Percentiles rank a stretch among this genome's conserved stretches.
Evolutionary conservation across 2,113 vertebrate species (phyloP).

Genomic region (Podilymbus podiceps): DNA sequence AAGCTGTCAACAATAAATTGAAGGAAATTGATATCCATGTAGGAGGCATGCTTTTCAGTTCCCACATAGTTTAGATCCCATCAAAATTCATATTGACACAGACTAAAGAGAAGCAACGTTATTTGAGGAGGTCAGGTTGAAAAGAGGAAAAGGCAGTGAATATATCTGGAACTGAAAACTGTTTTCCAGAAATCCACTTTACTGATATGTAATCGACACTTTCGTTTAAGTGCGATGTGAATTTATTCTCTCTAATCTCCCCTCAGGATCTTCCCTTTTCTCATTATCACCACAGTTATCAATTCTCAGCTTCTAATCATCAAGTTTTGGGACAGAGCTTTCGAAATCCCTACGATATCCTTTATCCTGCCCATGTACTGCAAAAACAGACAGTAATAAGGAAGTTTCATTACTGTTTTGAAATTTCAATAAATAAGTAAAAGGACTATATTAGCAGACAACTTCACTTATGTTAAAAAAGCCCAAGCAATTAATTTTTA

Average conservation of each 20-base stretch:
- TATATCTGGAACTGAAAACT: background rate
- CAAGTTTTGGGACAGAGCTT: background rate
- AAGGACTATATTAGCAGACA: background rate
- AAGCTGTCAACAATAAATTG: background rate
- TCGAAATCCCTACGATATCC: background rate
- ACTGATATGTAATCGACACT: background rate
- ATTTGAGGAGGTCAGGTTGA: background rate
- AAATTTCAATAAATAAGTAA: background rate
- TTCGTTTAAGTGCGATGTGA: background rate
- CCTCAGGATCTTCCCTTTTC: background rate
- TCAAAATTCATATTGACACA: background rate
- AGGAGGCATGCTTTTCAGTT: background rate
- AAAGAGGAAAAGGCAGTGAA: background rate
- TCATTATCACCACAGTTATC: background rate
- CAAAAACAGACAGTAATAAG: background rate
- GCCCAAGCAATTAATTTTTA: background rate
- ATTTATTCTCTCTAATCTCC: background rate
- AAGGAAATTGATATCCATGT: background rate
- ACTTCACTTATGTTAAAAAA: background rate
- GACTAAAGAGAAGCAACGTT: background rate
- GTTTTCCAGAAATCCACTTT: background rate
- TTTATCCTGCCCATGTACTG: background rate
- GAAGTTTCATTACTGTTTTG: background rate
- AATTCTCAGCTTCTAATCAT: background rate
- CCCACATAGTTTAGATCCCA: background rate